A percentile compares a stretch with the other conserved stretches of the same genome.
Evolutionary conservation across 2,888 invertebrate genomes (phyloP).

Genomic region (Drosophila macrospina): DNA sequence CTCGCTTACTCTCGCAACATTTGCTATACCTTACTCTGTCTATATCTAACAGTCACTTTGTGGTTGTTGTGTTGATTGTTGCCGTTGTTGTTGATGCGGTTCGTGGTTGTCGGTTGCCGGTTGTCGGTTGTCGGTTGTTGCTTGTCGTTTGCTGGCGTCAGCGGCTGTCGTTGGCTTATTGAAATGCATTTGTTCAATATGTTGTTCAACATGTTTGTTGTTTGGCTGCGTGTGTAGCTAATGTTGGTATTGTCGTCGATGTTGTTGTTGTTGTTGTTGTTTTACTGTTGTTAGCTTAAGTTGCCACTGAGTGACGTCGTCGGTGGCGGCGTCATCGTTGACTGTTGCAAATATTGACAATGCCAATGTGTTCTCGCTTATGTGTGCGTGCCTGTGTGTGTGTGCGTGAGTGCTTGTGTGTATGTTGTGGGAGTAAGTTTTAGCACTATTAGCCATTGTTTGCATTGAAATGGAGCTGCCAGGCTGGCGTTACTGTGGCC

Average conservation of each 20-base stretch:
- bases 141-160: slow-evolving; percentile 49
- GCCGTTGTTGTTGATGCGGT: slow-evolving; percentile 48
- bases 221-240: slow-evolving; percentile 49
- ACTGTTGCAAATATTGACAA: slow-evolving; percentile 77
- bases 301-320: slow-evolving; percentile 69
- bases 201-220: slow-evolving; percentile 76
- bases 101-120: slow-evolving; percentile 59
- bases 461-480: slow-evolving; percentile 74
- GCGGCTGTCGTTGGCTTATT: slow-evolving; percentile 74
- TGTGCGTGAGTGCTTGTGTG: slow-evolving; percentile 29
- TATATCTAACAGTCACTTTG: slow-evolving; percentile 52
- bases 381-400: neutral
- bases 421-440: slow-evolving; percentile 74
- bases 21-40: slow-evolving; percentile 6
- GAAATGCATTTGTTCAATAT: slow-evolving; percentile 79
- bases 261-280: slow-evolving; percentile 39
- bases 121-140: slow-evolving; percentile 43
- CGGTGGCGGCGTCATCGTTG: slow-evolving; percentile 67
- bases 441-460: slow-evolving; percentile 79
- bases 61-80: slow-evolving; percentile 63
- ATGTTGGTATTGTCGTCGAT: slow-evolving; percentile 50
- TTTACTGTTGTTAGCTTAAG: slow-evolving; percentile 68
- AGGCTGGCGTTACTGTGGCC: slow-evolving; percentile 23
- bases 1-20: neutral
- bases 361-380: slow-evolving; percentile 45